A percentile compares a stretch with the other conserved stretches of the same genome.
Evolutionary conservation across 2,113 vertebrate genomes (phyloP).

Genomic region (Saccopteryx bilineata): DNA sequence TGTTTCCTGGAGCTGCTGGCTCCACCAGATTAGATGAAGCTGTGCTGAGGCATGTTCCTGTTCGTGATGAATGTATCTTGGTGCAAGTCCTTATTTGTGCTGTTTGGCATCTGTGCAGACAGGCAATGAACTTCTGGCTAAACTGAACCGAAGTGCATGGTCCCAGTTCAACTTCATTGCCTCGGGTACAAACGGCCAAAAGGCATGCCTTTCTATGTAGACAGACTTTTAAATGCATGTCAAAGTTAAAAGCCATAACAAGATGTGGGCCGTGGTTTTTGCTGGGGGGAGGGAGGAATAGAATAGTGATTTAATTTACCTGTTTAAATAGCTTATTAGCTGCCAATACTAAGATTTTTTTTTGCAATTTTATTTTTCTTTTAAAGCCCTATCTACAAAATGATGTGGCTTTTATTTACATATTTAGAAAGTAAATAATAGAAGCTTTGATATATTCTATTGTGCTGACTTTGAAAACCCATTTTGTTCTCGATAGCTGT

Average conservation of each 20-base stretch:
- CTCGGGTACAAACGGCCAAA: neutral
- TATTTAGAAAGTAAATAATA: slow-evolving; percentile 50
- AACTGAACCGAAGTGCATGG: neutral
- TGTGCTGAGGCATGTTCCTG: neutral
- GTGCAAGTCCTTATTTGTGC: slow-evolving; percentile 56
- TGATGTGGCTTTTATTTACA: slow-evolving; percentile 47
- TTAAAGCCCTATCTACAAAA: slow-evolving; percentile 13
- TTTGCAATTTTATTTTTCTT: slow-evolving; percentile 22
- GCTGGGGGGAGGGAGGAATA: neutral
- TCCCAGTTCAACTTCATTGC: neutral
- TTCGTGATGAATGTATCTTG: neutral
- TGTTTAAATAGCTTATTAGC: slow-evolving; percentile 22
- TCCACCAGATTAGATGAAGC: neutral
- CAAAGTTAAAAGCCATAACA: slow-evolving; percentile 2
- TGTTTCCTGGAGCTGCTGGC: slow-evolving; percentile 6
- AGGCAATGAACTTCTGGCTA: neutral
- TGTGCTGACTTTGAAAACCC: slow-evolving; percentile 60
- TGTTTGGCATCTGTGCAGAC: slow-evolving; percentile 34
- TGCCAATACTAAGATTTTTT: neutral
- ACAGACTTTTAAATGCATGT: neutral
- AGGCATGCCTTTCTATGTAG: neutral
- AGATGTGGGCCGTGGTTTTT: neutral
- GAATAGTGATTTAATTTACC: neutral
- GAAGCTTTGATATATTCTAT: neutral
- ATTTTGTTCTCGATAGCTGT: slow-evolving; percentile 68